Evolutionary conservation across 2,888 invertebrate genomes (phyloP).

Genomic region (Leuctra nigra): DNA sequence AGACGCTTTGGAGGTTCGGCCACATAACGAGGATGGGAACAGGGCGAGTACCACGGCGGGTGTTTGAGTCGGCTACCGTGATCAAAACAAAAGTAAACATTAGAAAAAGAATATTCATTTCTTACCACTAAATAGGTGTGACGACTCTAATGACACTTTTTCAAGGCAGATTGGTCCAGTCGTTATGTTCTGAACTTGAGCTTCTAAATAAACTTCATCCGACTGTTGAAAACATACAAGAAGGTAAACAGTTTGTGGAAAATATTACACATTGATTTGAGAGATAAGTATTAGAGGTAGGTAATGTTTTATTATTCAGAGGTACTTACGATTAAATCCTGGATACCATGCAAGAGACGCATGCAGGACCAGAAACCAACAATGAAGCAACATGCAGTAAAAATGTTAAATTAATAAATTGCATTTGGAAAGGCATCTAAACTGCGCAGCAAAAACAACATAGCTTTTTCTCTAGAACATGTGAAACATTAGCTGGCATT

Average conservation of each 20-base stretch:
- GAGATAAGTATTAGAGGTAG: neutral
- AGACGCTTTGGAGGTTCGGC: no score
- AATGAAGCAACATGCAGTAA: conserved; percentile 26
- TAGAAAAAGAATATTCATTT: conserved; percentile 9
- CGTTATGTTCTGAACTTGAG: conserved; percentile 89
- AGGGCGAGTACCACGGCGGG: no score
- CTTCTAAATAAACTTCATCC: conserved; percentile 64
- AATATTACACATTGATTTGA: no score
- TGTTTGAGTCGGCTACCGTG: no score
- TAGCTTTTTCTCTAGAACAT: no score
- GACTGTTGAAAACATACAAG: conserved; percentile 41
- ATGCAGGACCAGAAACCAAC: conserved; percentile 26
- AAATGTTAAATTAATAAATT: conserved; percentile 14
- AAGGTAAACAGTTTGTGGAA: neutral
- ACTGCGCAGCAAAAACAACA: no score
- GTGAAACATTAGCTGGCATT: no score
- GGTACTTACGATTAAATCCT: conserved; percentile 31
- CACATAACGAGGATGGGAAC: no score
- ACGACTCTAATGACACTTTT: conserved; percentile 88
- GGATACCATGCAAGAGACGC: conserved; percentile 28
- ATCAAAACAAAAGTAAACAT: no score
- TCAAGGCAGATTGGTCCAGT: conserved; percentile 88
- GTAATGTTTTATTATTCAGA: neutral
- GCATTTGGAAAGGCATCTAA: no score
- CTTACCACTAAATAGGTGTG: conserved; percentile 72